Conservation (phyloP, 2,113 vertebrate genomes). For the Nibea coibor region DNA sequence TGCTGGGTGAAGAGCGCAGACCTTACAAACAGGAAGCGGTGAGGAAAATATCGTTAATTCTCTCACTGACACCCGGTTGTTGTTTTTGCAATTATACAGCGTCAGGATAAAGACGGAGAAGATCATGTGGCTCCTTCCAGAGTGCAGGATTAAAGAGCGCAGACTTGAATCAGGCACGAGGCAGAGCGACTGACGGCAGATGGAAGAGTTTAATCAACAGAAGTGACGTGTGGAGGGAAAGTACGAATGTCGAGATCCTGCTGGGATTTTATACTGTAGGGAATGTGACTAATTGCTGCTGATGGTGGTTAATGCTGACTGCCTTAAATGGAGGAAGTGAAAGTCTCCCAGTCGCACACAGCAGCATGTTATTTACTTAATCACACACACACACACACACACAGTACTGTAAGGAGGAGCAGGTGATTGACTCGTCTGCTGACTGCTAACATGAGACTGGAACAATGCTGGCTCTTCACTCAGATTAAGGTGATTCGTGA, state of each 20-base stretch:
- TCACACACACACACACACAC: slow-evolving; percentile 17
- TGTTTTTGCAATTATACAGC: slow-evolving; percentile 17
- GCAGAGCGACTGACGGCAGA: slow-evolving; percentile 24
- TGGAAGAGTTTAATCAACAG: slow-evolving; percentile 40
- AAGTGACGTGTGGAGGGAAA: neutral
- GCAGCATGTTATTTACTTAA: slow-evolving; percentile 6
- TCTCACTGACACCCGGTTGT: neutral
- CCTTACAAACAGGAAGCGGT: neutral
- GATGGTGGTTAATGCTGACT: slow-evolving; percentile 45
- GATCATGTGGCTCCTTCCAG: slow-evolving; percentile 6
- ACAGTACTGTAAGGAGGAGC: slow-evolving; percentile 8
- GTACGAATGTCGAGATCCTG: slow-evolving; percentile 10
- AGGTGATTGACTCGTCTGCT: slow-evolving; percentile 29
- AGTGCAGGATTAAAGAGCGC: slow-evolving; percentile 13
- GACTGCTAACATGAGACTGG: slow-evolving; percentile 27
- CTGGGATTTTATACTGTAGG: slow-evolving; percentile 1
- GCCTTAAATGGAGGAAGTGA: slow-evolving; percentile 30
- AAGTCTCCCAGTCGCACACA: neutral
- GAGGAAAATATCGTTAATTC: neutral
- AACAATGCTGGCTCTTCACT: neutral
- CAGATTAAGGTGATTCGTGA: neutral
- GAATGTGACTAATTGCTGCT: slow-evolving; percentile 40
- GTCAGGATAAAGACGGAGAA: slow-evolving; percentile 2
- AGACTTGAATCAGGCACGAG: slow-evolving; percentile 1
- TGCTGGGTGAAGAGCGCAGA: slow-evolving; percentile 28